Percentiles rank a stretch among this genome's conserved stretches.
phyloP scores from a whole-genome alignment of 2,888 invertebrate genomes.

The Drosophila austrosaltans region DNA sequence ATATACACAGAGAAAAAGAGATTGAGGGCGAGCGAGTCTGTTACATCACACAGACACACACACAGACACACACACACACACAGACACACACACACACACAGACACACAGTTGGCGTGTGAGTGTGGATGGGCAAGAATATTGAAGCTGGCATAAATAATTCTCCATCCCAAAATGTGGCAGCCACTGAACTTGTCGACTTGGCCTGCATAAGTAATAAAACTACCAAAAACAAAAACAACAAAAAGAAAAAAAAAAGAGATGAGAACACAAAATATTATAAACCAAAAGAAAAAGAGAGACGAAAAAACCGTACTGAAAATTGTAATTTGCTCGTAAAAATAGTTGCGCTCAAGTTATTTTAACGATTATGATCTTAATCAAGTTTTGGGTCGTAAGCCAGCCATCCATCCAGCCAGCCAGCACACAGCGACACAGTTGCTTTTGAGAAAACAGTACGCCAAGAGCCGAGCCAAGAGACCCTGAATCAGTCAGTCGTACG shows the following conservation, averaged over 20 bases:
- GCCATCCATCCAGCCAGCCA: too few species aligned
- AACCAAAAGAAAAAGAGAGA: neutral
- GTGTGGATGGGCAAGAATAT: constrained; percentile 6
- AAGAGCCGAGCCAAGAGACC: neutral
- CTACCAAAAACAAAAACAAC: constrained; percentile 60
- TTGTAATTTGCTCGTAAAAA: constrained; percentile 73
- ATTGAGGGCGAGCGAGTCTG: constrained; percentile 4
- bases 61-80: neutral
- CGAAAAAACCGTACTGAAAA: constrained; percentile 30
- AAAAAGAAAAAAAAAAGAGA: constrained; percentile 25
- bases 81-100: constrained; percentile 18
- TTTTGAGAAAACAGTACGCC: neutral
- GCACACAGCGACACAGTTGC: neutral
- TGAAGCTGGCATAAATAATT: constrained; percentile 61
- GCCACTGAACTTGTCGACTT: constrained; percentile 59
- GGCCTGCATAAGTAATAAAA: constrained; percentile 76
- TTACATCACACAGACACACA: constrained; percentile 14
- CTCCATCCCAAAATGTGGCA: constrained; percentile 40
- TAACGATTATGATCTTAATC: constrained; percentile 79
- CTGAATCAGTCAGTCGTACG: too few species aligned
- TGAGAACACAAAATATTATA: constrained; percentile 29
- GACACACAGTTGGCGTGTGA: neutral
- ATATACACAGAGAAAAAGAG: neutral
- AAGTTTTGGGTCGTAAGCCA: constrained; percentile 43
- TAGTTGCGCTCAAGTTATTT: constrained; percentile 78